Percentiles rank a stretch among this genome's conserved stretches.
phyloP scores from a whole-genome alignment of 92 coral and sea anemone species.

The Palythoa caribaeorum region DNA sequence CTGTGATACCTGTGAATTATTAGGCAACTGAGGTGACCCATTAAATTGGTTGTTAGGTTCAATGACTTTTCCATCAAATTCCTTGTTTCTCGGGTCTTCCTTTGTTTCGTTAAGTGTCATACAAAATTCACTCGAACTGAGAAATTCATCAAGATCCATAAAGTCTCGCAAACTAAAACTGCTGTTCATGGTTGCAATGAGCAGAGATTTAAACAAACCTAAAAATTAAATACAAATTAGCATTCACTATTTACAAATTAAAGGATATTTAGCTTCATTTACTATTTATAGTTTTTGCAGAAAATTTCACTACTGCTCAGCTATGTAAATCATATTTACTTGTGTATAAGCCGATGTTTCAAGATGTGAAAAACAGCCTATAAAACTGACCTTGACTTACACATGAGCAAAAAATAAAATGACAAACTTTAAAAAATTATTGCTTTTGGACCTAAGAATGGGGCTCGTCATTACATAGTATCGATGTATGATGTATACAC shows the following conservation, averaged over 20 bases:
- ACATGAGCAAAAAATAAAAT: too few relatives aligned
- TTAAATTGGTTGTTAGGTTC: background rate
- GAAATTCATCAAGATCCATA: conserved; percentile 48
- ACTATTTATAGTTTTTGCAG: too few relatives aligned
- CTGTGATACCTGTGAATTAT: background rate
- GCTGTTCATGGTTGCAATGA: conserved; percentile 2
- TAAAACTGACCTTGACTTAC: too few relatives aligned
- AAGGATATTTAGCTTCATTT: too few relatives aligned
- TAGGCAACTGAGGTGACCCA: background rate
- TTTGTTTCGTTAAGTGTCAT: background rate
- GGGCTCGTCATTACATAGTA: too few relatives aligned
- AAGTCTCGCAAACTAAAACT: conserved; percentile 38
- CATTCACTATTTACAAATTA: background rate
- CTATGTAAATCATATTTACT: too few relatives aligned
- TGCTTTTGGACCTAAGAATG: too few relatives aligned
- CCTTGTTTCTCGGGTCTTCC: background rate
- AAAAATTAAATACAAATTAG: background rate
- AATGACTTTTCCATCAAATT: background rate
- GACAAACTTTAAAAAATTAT: too few relatives aligned
- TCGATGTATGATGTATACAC: too few relatives aligned
- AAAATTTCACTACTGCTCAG: too few relatives aligned
- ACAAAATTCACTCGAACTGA: conserved; percentile 33
- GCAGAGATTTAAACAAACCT: background rate
- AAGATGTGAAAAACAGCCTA: too few relatives aligned
- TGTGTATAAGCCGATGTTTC: too few relatives aligned